Evolutionary conservation across 2,888 invertebrate species (phyloP), one percentile per base, ranked within the genome.

Genomic region (Cephus spinipes): DNA sequence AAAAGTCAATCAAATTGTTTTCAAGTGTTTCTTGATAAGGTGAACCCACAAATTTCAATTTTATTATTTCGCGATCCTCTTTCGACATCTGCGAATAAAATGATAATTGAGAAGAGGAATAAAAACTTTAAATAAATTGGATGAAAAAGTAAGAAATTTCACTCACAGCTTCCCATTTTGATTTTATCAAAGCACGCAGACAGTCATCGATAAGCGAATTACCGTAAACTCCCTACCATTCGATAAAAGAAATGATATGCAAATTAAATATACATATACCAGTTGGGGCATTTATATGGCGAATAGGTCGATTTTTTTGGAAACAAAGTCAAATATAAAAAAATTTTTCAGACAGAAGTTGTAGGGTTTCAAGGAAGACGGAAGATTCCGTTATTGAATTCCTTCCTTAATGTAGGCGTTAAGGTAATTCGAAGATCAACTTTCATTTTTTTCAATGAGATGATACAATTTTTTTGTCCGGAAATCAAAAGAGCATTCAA

Each of bases 1-100:
- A 77, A 74, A 87, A 89, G 35, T 85, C 83, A 4, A 87, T 36
- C 33, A 90, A 69, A 32, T 77, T 82, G 11, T 81, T 82, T 73
- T 86, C 83, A 23, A 89, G 79, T 36, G 86, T 81, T 34, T 83
- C 80, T 6, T 86, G 85, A 71, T 89, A 88, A 11, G 81, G 68
- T 4, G 87, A 88, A 34, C 85, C 85, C 6, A 82, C 77, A 81
- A 83, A 86, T 73, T 77, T 85, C 12, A 78, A 78, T 34, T 83
- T 78, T 33, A 88, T 85, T 6, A 55, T 31, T 23, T 78, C 74
- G 33, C 82, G 84, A 77, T 87, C 84, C 30, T 80, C 69, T n/a
- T 84, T 76, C 1, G 75, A 77, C 32, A 88, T 83, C 89, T 89
- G 79, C 1, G 75, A 69, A 55, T 15, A n/a, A 15, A 74, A 80